Base-by-base conservation (phyloP, 2,888 invertebrate genomes). In the Steinernema scapterisci region DNA sequence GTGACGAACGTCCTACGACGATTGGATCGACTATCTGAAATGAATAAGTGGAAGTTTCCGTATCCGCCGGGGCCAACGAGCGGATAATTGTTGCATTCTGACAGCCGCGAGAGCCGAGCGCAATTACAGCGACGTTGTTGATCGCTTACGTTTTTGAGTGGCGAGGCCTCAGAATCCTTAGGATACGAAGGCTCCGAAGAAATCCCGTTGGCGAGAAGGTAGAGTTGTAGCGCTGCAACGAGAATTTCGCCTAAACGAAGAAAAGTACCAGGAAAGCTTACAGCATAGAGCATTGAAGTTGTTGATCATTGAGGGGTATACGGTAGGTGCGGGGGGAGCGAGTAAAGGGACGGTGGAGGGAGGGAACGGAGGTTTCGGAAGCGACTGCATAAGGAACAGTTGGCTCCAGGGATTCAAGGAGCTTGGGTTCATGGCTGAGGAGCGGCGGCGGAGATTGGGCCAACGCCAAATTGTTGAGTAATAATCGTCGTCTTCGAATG, bases 51-150 rank as follows among this genome's bases (percentile, higher is more conserved):
- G 63, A 63, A 63, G 63, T 25, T 63, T 63, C 63, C 63, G 63
- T 27, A 16, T 16, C 16, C 63, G 54, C 7, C 48, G 48, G 48
- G 48, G 48, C 48, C 48, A 48, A 48, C 48, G 48, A 48, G 48
- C 63, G 63, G 63, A 63, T 63, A 63, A 63, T 63, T 63, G 63
- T 63, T 63, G 63, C 63, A 63, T 63, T 63, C 25, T 63, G 63
- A 31, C 48, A 48, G 48, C n/a, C 48, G 48, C 16, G 48, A 48
- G 48, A 5, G 5, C n/a, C 48, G 13, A 38, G 23, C 25, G 31
- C 63, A 16, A 63, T 31, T 63, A 31, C 38, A 6, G 38, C 38
- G 38, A 38, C 31, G 63, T 25, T 27, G 63, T 31, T 16, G 63
- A 38, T 54, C 54, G 21, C 63, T 63, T 63, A 63, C 63, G 63